A percentile compares a stretch with the other conserved stretches of the same genome.
Conservation (phyloP, 2,797 vertebrate genomes). For the Gorsachius magnificus region DNA sequence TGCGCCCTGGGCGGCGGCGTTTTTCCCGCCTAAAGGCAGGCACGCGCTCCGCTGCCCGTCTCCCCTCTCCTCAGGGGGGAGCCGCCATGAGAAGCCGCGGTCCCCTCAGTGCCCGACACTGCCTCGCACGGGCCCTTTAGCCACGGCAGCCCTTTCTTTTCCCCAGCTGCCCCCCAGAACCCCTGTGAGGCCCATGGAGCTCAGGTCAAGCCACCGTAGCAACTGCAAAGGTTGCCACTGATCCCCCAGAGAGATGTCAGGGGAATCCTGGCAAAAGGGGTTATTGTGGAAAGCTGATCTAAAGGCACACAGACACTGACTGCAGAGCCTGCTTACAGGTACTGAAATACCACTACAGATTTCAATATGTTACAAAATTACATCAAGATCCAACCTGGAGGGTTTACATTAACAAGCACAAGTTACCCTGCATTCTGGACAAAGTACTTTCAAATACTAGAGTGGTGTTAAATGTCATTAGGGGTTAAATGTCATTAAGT, state of each 20-base stretch:
- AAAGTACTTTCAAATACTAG: neutral
- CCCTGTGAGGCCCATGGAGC: no score
- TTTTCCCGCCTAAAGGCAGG: neutral
- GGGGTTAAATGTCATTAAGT: neutral
- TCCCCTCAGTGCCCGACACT: accelerated
- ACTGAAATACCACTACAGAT: neutral
- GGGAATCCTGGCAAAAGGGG: neutral
- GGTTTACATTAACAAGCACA: neutral
- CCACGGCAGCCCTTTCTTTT: accelerated
- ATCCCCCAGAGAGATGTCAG: accelerated
- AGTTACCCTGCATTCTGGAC: neutral
- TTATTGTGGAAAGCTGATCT: neutral
- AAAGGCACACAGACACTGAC: neutral
- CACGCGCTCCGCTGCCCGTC: accelerated
- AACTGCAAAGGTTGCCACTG: accelerated
- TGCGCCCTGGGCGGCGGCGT: neutral
- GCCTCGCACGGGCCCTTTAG: no score
- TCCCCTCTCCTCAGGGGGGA: accelerated
- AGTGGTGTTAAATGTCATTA: neutral
- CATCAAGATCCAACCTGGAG: neutral
- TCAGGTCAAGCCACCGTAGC: accelerated
- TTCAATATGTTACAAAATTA: neutral
- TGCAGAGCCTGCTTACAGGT: neutral
- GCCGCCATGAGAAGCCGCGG: neutral
- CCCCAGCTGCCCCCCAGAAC: no score